A percentile compares a stretch with the other conserved stretches of the same genome.
phyloP scores from a whole-genome alignment of 2,113 vertebrate genomes.

The Ailurus styani region DNA sequence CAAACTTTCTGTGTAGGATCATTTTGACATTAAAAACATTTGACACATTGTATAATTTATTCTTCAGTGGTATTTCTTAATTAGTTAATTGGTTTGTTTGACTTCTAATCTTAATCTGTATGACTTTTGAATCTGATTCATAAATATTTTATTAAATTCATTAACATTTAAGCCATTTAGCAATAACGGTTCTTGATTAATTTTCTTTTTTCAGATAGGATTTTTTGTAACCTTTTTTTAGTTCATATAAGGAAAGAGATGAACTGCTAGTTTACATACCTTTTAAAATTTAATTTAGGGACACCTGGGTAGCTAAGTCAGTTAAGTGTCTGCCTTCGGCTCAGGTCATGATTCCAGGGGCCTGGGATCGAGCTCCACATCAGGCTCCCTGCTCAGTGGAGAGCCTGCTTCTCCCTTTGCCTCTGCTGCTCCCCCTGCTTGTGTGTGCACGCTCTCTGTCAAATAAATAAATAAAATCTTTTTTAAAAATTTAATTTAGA shows the following conservation, averaged over 20 bases:
- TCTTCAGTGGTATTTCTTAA: conserved; percentile 33
- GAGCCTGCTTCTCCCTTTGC: too few relatives aligned
- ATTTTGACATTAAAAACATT: conserved; percentile 6
- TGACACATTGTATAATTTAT: conserved; percentile 17
- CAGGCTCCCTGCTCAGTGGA: too few relatives aligned
- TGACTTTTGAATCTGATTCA: conserved; percentile 36
- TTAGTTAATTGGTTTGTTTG: conserved; percentile 3
- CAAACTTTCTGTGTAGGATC: neutral
- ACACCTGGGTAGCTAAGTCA: too few relatives aligned
- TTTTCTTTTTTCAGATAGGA: neutral
- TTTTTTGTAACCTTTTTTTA: neutral
- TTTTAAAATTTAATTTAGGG: neutral
- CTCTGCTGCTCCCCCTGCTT: too few relatives aligned
- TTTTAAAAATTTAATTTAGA: neutral
- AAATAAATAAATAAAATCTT: too few relatives aligned
- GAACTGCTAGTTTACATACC: neutral
- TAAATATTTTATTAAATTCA: conserved; percentile 47
- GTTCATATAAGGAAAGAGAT: neutral
- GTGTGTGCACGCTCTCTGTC: too few relatives aligned
- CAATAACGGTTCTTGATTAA: neutral
- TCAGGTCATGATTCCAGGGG: too few relatives aligned
- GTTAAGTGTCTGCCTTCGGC: too few relatives aligned
- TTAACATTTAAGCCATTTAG: conserved; percentile 42
- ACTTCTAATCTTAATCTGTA: conserved; percentile 24
- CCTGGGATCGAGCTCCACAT: too few relatives aligned